Evolutionary conservation across 2,797 vertebrate species (phyloP).

Genomic region (Furcifer pardalis): DNA sequence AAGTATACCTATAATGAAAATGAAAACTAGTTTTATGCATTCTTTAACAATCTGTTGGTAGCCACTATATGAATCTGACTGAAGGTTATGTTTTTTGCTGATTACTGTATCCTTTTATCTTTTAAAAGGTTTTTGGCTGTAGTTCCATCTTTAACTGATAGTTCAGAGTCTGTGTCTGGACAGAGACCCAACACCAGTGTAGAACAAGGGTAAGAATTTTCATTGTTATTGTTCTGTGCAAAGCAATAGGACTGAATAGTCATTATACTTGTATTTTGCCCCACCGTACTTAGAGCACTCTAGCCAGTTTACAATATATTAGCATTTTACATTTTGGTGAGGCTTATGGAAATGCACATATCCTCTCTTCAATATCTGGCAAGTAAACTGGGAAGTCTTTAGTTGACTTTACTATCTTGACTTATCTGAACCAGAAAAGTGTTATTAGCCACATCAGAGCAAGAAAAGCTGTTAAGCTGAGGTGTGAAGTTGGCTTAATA

Average conservation of each 20-base stretch:
- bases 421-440: not conserved
- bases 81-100: not conserved
- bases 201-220: slow-evolving; percentile 89
- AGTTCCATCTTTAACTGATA: slow-evolving; percentile 96
- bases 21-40: not conserved
- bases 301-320: too few relatives aligned
- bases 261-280: too few relatives aligned
- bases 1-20: not conserved
- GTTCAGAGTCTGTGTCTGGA: slow-evolving; percentile 96
- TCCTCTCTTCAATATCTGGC: not conserved
- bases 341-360: not conserved
- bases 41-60: not conserved
- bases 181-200: slow-evolving; percentile 98
- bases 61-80: not conserved
- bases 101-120: slow-evolving; percentile 37
- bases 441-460: not conserved
- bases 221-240: not conserved
- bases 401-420: not conserved
- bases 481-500: not conserved
- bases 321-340: too few relatives aligned
- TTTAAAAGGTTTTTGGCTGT: slow-evolving; percentile 92
- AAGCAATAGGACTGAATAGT: too few relatives aligned
- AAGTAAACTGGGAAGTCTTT: not conserved
- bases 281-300: too few relatives aligned
- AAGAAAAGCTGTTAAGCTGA: not conserved